Base-by-base conservation (phyloP, 2,797 vertebrate genomes). In the Anniella stebbinsi region DNA sequence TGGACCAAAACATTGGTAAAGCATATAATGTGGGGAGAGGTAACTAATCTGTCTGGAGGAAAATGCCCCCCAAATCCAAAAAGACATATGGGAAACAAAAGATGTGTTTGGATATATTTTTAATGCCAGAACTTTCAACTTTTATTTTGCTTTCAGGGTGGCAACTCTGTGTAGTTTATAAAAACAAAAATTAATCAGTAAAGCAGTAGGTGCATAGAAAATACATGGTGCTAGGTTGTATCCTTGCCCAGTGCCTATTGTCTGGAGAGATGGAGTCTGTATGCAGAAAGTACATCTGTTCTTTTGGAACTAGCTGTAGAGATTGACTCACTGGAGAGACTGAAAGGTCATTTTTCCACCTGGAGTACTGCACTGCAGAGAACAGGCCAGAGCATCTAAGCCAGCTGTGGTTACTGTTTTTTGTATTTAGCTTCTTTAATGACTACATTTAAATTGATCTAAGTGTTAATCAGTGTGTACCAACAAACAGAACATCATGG, bases 341-440 rank as follows among this genome's bases (percentile, higher is more conserved):
- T 13, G 54, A 90, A 90, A 86, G 77, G 54, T 81, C 89, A 81
- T 70, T 81, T 67, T 86, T 86, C 83, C 78, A 86, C 77, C 30
- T 90, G 75, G 54, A 86, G 54, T 60, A 36, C 51, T 90, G 66
- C 84, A 81, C 67, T 90, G 84, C 89, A 90, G 89, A 73, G 67
- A 86, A 51, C 28, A 73, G 54, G 2, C 54, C 73, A 9, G 4
- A 54, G 45, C 25, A 10, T 88, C n/a, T 87, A 38, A 38, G 3
- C 28, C 36, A 25, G 21, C 33, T 80, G 33, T 28, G 36, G 36
- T 80, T 73, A 41, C 18, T 83, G 38, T n/a, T 76, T 76, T n/a
- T 76, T 75, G 28, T 25, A 86, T 15, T 45, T 9, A 38, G 48
- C 33, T 86, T 60, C 36, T 72, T 80, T 90, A 51, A 80, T 80